phyloP scores from a whole-genome alignment of 2,113 vertebrate genomes.

The Oostethus manadensis region DNA sequence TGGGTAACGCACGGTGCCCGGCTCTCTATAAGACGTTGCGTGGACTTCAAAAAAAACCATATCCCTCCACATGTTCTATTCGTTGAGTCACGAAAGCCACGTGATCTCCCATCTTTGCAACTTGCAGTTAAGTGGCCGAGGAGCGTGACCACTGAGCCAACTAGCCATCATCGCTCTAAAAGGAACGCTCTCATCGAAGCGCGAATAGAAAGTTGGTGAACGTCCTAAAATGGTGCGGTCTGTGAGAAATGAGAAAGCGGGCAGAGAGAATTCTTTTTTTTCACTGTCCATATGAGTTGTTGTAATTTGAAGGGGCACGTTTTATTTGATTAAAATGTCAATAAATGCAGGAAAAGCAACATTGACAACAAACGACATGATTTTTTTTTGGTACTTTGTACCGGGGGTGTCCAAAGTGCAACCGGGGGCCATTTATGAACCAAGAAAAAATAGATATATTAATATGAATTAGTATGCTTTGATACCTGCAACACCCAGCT shows the following conservation, averaged over 20 bases:
- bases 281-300: not conserved
- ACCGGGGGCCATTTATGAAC: too few species aligned
- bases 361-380: too few species aligned
- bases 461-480: too few species aligned
- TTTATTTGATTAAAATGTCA: not conserved
- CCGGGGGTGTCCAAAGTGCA: too few species aligned
- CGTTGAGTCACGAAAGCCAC: constrained; percentile 53
- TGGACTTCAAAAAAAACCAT: constrained; percentile 22
- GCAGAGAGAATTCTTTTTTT: not conserved
- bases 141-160: constrained; percentile 43
- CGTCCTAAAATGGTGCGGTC: not conserved
- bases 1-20: constrained; percentile 28
- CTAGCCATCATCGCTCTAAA: constrained; percentile 47
- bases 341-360: not conserved
- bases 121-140: constrained; percentile 57
- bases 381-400: too few species aligned
- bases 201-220: not conserved
- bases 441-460: too few species aligned
- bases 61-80: constrained; percentile 29
- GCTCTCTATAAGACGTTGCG: constrained; percentile 11
- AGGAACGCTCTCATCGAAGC: constrained; percentile 37
- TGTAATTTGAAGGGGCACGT: not conserved
- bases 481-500: too few species aligned
- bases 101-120: constrained; percentile 66
- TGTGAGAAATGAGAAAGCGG: constrained; percentile 10